phyloP scores from a whole-genome alignment of 2,113 vertebrate genomes.

The Microtus richardsoni region DNA sequence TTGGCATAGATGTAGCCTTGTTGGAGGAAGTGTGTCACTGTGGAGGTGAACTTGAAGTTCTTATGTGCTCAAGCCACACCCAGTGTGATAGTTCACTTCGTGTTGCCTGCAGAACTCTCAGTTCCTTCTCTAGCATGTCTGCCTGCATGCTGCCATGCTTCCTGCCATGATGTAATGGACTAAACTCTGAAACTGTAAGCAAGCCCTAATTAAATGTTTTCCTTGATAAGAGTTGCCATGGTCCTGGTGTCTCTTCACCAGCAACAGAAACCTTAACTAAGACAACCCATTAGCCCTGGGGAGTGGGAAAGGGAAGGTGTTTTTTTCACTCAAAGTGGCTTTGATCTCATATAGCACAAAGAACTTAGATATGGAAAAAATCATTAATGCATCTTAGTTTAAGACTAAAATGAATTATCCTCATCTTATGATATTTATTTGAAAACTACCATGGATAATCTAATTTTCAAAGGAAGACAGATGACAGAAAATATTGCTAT shows the following conservation, averaged over 20 bases:
- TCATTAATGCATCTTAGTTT: neutral
- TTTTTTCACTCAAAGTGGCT: neutral
- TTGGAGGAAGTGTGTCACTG: neutral
- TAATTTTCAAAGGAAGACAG: constrained; percentile 38
- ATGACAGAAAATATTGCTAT: neutral
- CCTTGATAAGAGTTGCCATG: neutral
- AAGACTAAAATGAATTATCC: constrained; percentile 15
- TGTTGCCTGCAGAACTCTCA: neutral
- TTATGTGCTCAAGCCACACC: neutral
- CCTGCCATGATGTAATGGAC: neutral
- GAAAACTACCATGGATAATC: neutral
- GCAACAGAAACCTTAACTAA: neutral
- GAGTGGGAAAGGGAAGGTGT: neutral
- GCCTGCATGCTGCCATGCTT: neutral
- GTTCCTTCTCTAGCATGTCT: neutral
- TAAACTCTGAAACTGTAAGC: neutral
- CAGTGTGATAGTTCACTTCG: neutral
- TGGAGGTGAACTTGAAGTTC: neutral
- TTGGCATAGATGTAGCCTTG: neutral
- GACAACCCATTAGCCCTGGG: neutral
- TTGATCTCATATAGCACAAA: neutral
- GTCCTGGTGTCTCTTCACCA: neutral
- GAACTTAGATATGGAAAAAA: neutral
- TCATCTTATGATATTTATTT: constrained; percentile 4
- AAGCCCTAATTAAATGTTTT: neutral